Conservation (phyloP, 2,888 invertebrate species). For the Conus canariensis region DNA sequence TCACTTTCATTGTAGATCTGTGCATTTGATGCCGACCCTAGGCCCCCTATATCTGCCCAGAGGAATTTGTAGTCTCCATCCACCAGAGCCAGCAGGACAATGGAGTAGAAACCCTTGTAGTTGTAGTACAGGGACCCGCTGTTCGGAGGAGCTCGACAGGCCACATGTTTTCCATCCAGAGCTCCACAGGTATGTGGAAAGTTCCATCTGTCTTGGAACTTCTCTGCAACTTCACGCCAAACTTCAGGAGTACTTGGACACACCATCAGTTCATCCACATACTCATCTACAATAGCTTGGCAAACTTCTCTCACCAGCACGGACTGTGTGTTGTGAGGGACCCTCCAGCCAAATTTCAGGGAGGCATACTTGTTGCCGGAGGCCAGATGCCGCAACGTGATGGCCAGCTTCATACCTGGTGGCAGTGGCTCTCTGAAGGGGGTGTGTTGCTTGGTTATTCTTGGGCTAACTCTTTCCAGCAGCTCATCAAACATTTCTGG, state of each 20-base stretch:
- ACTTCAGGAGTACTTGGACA: slow-evolving; percentile 40
- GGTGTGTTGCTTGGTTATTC: slow-evolving; percentile 46
- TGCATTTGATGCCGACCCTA: slow-evolving; percentile 46
- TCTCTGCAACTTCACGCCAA: slow-evolving; percentile 53
- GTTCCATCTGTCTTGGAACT: slow-evolving; percentile 55
- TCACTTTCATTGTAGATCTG: no score
- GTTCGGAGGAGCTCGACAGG: slow-evolving; percentile 50
- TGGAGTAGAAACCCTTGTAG: slow-evolving; percentile 55
- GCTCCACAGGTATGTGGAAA: slow-evolving; percentile 59
- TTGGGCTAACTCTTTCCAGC: slow-evolving; percentile 37
- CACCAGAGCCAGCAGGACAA: slow-evolving; percentile 56
- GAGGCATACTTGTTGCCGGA: slow-evolving; percentile 52
- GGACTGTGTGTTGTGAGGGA: slow-evolving; percentile 54
- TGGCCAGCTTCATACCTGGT: slow-evolving; percentile 43
- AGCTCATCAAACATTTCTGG: slow-evolving; percentile 48
- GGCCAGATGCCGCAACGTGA: slow-evolving; percentile 45
- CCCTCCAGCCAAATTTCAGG: slow-evolving; percentile 54
- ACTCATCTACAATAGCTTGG: slow-evolving; percentile 51
- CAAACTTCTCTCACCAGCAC: slow-evolving; percentile 55
- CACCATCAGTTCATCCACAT: slow-evolving; percentile 45
- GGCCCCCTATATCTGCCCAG: slow-evolving; percentile 50
- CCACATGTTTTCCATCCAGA: slow-evolving; percentile 61
- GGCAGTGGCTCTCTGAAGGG: slow-evolving; percentile 37
- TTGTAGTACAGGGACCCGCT: slow-evolving; percentile 55
- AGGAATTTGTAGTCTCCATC: slow-evolving; percentile 60